Evolutionary conservation across 2,113 vertebrate genomes (phyloP).

Genomic region (Oceanites oceanicus): DNA sequence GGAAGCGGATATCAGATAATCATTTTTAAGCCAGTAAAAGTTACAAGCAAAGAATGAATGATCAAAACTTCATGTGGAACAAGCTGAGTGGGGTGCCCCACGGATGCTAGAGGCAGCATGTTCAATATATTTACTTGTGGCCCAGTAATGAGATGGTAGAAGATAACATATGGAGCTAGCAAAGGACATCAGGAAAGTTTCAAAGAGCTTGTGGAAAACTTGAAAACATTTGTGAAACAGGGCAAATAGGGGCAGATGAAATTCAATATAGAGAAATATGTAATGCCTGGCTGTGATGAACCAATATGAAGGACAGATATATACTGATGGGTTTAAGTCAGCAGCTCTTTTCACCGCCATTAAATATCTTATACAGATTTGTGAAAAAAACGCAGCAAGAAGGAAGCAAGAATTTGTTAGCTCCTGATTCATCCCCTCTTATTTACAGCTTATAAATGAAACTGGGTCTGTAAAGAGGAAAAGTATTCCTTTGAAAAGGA

Average conservation of each 20-base stretch:
- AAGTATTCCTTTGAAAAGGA: slow-evolving; percentile 15
- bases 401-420: background rate
- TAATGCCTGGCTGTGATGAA: background rate
- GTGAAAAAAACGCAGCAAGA: background rate
- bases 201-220: background rate
- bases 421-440: background rate
- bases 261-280: background rate
- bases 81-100: background rate
- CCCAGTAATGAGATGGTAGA: background rate
- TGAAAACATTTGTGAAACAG: background rate
- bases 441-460: slow-evolving; percentile 17
- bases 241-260: background rate
- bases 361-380: background rate
- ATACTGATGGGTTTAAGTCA: background rate
- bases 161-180: background rate
- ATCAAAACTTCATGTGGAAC: background rate
- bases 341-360: background rate
- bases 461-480: background rate
- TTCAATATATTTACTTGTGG: background rate
- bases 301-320: background rate
- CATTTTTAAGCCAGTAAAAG: background rate
- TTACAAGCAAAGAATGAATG: background rate
- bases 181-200: background rate
- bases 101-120: background rate
- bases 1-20: background rate